Conservation (phyloP, 2,797 vertebrate genomes). For the Manis crassicaudata region DNA sequence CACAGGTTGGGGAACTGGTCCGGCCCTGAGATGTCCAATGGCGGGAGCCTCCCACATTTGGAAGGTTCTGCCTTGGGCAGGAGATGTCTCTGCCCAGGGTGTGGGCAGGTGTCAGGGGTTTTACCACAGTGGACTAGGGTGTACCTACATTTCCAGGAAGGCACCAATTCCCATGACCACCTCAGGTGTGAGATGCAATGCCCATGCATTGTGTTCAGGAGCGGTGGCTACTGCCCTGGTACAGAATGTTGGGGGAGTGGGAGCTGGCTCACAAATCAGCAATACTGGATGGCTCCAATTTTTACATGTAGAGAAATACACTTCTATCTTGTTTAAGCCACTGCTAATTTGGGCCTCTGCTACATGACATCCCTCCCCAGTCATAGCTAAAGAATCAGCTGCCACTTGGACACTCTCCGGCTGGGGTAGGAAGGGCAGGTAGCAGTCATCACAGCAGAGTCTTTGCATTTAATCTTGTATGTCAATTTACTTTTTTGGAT, state of each 20-base stretch:
- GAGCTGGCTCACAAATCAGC: background rate
- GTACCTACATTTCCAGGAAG: background rate
- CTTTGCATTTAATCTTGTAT: background rate
- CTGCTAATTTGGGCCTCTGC: background rate
- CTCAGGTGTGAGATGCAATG: background rate
- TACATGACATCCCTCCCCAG: rapidly evolving
- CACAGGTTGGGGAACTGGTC: background rate
- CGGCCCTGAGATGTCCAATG: background rate
- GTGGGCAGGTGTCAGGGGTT: too few species aligned
- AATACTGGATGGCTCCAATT: background rate
- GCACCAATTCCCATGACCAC: background rate
- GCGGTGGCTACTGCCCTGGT: rapidly evolving
- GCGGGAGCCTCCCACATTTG: background rate
- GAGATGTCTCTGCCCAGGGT: background rate
- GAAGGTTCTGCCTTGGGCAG: background rate
- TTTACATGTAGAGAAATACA: background rate
- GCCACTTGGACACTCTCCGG: background rate
- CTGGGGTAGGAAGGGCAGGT: too few species aligned
- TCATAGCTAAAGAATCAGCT: background rate
- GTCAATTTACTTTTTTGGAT: background rate
- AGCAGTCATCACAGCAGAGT: background rate
- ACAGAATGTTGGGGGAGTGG: background rate
- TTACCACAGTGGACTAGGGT: background rate
- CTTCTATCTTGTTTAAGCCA: background rate
- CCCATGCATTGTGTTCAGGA: background rate